Evolutionary conservation across 2,888 invertebrate genomes (phyloP), one percentile per base, ranked within the genome.

Genomic region (Cyclophora punctaria): DNA sequence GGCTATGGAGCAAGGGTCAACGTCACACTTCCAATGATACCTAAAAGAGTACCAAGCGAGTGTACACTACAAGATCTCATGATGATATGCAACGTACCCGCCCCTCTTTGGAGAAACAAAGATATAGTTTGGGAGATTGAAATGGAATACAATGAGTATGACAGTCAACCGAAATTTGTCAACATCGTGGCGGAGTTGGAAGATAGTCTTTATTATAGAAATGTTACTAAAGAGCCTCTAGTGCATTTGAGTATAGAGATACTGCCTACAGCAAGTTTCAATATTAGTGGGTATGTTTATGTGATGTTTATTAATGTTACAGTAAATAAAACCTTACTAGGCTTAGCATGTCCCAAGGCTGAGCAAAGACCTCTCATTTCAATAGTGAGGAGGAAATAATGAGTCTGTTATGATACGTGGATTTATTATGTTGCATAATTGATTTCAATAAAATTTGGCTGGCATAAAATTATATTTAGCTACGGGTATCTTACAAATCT

Each of bases 1-100:
- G 84, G 84, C 0, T 86, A 80, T 42, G 83, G 79, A 5, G 80
- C 81, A 0, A 76, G 69, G 55, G 73, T 85, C 0, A 65, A 74
- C 4, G 58, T 88, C 2, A 62, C 63, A 0, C 55, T 87, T 1
- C 83, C 86, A 2, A 63, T 73, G 34, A 64, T 68, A 33, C 83
- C 83, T 0, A 75, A 74, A 52, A 67, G 86, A 49, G 68, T 86
- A 0, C 86, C 82, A 3, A 72, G 69, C 7, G 73, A 70, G 3
- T 88, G 87, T 51, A 69, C 72, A 1, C 61, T 85, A 4, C 61
- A 75, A 60, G 66, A 67, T 2, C 50, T 75, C 0, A 69, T 70
- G 5, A 73, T 87, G 58, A 76, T 63, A 0, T 88, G 87, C 50
- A 59, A 71, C 41, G 60, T 86, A 1, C 81, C 83, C 35, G 71